phyloP scores from a whole-genome alignment of 1,140 invertebrate genomes.

The Eriocheir sinensis region DNA sequence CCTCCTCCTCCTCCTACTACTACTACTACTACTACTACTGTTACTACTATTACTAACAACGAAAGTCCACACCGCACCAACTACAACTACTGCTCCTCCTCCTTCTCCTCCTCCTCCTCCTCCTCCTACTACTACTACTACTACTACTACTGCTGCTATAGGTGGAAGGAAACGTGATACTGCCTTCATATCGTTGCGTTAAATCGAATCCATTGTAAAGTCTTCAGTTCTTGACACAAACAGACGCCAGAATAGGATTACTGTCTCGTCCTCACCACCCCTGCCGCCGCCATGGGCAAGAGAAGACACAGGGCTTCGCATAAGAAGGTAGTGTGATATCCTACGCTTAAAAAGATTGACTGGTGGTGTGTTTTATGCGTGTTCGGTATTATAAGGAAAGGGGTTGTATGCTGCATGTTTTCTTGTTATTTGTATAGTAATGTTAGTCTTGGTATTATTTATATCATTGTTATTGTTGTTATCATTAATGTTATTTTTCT shows the following conservation, averaged over 20 bases:
- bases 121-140: background rate
- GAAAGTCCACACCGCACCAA: no score
- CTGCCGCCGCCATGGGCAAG: background rate
- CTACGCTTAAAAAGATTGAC: background rate
- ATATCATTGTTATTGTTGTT: background rate
- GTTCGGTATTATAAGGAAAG: background rate
- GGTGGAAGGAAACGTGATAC: background rate
- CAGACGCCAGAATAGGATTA: no score
- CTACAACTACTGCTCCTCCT: no score
- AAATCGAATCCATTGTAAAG: no score
- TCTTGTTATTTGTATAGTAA: background rate
- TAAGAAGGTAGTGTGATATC: background rate
- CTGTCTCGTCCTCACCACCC: background rate
- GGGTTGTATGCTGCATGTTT: background rate
- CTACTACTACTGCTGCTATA: background rate
- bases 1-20: background rate
- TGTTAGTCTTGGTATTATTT: background rate
- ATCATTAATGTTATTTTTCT: background rate
- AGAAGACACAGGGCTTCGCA: background rate
- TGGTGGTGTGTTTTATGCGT: no score
- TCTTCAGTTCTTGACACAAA: no score
- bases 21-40: constrained; percentile 25
- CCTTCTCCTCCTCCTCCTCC: background rate
- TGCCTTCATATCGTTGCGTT: no score
- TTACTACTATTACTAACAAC: background rate